Base-by-base conservation (phyloP, 2,888 invertebrate genomes). In the Nineta flava region DNA sequence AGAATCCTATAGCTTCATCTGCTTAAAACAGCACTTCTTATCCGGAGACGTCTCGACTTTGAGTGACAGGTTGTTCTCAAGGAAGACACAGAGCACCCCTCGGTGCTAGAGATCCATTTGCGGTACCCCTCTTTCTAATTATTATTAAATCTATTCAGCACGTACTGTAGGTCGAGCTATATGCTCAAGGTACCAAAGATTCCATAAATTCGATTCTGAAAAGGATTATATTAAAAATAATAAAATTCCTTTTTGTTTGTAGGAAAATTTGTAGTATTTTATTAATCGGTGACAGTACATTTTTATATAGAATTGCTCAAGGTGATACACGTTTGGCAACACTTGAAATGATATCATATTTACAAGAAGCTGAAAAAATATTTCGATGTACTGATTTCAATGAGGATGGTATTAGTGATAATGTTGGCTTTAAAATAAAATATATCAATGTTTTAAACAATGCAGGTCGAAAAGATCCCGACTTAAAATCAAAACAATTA, bases 351-450 rank as follows among this genome's bases (percentile, higher is more conserved):
- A 65, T 73, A 56, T 68, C 71, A 16, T 67, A 73, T 0, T 65
- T 74, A 1, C 69, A 72, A 1, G 72, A 73, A 53, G 73, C 72
- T 1, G 73, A 75, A 55, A 64, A 72, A 3, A 69, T 75, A 51
- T 74, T 74, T 53, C 67, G 75, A 52, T 71, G 71, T 47, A 67
- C 73, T 0, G 75, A 75, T 55, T 74, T 75, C 52, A 67, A 75
- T 54, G 69, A 70, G 41, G 73, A 75, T 54, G 72, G 73, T 0
- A 50, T 64, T 2, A 71, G 74, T 3, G 74, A 74, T 61, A 74
- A 75, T 57, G 71, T 75, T 53, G 75, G 75, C 1, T 73, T 74
- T 54, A 62, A 67, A 46, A 67, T 74, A 7, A 73, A 73, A 53
- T 71, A 73, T 57, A 68, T 73, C 26, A 56, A 72, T 1, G 66